Conservation (phyloP, 2,797 vertebrate species). For the Danio choprae region DNA sequence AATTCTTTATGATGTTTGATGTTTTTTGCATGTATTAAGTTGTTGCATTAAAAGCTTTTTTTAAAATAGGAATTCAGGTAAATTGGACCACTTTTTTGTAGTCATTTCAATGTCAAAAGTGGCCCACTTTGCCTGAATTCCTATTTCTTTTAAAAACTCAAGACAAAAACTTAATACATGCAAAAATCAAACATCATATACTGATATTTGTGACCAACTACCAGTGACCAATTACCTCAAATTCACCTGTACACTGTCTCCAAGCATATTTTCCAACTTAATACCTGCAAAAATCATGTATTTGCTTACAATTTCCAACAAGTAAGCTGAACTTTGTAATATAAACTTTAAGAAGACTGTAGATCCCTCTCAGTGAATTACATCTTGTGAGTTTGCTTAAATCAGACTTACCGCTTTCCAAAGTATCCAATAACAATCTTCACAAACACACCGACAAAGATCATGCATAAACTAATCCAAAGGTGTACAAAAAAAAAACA, state of each 20-base stretch:
- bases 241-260: too few relatives aligned
- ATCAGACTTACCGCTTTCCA: conserved; percentile 1
- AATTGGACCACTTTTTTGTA: too few relatives aligned
- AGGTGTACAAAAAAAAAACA: background rate
- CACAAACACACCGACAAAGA: conserved; percentile 2
- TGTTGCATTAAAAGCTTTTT: background rate
- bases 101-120: too few relatives aligned
- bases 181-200: background rate
- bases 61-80: too few relatives aligned
- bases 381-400: background rate
- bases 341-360: background rate
- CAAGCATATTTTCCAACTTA: too few relatives aligned
- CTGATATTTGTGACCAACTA: background rate
- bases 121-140: too few relatives aligned
- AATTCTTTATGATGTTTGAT: background rate
- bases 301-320: background rate
- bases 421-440: conserved; percentile 31
- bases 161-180: conserved; percentile 5
- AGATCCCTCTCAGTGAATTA: background rate
- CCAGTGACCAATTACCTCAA: too few relatives aligned
- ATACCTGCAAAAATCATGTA: too few relatives aligned
- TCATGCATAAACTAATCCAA: conserved; percentile 15
- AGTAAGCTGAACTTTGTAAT: background rate
- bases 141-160: too few relatives aligned
- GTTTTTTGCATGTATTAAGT: background rate